Evolutionary conservation across 2,113 vertebrate species (phyloP).

Genomic region (Phycodurus eques): DNA sequence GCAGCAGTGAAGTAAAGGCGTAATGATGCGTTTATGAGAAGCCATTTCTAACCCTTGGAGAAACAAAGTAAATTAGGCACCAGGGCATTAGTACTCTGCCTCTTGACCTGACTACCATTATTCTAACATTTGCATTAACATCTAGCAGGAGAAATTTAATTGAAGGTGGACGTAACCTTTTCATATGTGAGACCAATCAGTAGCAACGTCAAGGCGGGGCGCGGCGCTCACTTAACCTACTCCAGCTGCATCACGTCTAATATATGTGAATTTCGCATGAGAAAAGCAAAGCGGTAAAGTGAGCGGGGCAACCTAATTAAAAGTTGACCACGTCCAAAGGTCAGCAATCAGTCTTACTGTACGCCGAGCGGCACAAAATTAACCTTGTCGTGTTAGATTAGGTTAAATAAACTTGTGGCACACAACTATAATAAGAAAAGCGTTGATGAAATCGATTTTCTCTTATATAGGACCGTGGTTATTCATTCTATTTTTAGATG

Average conservation of each 20-base stretch:
- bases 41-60: constrained; percentile 58
- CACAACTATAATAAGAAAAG: constrained; percentile 20
- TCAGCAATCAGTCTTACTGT: constrained; percentile 53
- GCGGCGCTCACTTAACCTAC: constrained; percentile 59
- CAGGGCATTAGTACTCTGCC: constrained; percentile 41
- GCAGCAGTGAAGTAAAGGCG: constrained; percentile 48
- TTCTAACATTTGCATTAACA: constrained; percentile 42
- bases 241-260: constrained; percentile 63
- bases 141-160: constrained; percentile 45
- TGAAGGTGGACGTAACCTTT: constrained; percentile 72
- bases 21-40: constrained; percentile 63
- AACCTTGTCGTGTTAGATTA: constrained; percentile 65
- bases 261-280: constrained; percentile 44
- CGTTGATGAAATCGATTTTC: constrained; percentile 21
- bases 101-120: constrained; percentile 36
- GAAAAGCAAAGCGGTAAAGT: constrained; percentile 56
- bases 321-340: constrained; percentile 57
- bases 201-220: constrained; percentile 52
- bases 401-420: constrained; percentile 30
- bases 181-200: constrained; percentile 57
- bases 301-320: constrained; percentile 53
- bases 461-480: constrained; percentile 34
- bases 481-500: constrained; percentile 62
- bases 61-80: constrained; percentile 57
- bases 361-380: constrained; percentile 41